Base-by-base conservation (phyloP, 2,113 vertebrate species). In the Narcine bancroftii region DNA sequence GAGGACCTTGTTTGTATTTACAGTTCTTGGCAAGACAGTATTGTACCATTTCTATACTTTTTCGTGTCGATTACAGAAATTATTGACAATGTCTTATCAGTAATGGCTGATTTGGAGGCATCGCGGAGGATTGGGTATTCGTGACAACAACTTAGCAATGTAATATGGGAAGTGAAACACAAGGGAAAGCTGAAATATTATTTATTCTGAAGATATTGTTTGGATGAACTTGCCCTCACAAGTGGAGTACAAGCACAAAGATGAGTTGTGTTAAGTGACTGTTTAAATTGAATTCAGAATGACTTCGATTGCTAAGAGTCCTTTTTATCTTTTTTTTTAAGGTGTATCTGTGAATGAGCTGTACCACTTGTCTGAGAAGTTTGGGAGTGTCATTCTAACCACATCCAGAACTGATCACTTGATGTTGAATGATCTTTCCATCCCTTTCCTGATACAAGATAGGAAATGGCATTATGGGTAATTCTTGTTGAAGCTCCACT, bases 401-500 rank as follows among this genome's bases (percentile, higher is more conserved):
- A 95, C 81, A 94, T 95, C 96, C 4, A 95, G 95, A 10, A 92
- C 94, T 2, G 94, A 96, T 53, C 93, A 95, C 39, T 94, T 99
- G 93, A 93, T 94, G 53, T 93, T 97, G 92, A 92, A 98, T 42
- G 96, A 98, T 94, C 96, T 97, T 93, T 96, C 96, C 2, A 96
- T 95, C 47, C 98, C 98, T 15, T 98, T 98, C 94, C 95, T 99
- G 92, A 96, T 99, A 93, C 96, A 96, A 94, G 96, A 96, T 33
- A 96, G 95, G 47, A 94, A 93, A 91, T 95, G 95, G 93, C 96
- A 96, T 92, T 99, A 97, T 69, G 98, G 98, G 98, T 99, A 95
- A 71, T 33, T 13, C 39, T 29, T 45, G 39, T 29, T 26, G 36
- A 66, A 66, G 9, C n/a, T 39, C 13, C 0, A 7, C 53, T 53